A percentile compares a stretch with the other conserved stretches of the same genome.
Conservation (phyloP, 2,797 vertebrate genomes). For the Enteromius argenteus region DNA sequence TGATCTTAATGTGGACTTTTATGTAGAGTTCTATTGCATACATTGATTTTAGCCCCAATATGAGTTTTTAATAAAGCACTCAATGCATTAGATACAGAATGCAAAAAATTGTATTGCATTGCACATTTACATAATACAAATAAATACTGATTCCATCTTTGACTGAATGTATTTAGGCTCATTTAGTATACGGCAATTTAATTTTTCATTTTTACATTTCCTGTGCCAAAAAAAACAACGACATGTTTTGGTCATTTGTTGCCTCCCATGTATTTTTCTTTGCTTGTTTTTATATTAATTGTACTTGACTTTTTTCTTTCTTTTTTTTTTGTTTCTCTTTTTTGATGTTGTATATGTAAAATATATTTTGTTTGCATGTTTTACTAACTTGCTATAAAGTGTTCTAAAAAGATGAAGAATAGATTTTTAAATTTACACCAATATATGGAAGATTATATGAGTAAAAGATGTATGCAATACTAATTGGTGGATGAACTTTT, state of each 20-base stretch:
- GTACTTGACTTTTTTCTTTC: slow-evolving; percentile 67
- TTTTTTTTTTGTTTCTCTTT: slow-evolving; percentile 67
- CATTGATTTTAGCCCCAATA: slow-evolving; percentile 20
- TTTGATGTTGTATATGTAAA: slow-evolving; percentile 73
- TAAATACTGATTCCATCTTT: slow-evolving; percentile 46
- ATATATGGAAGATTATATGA: slow-evolving; percentile 54
- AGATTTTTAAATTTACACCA: slow-evolving; percentile 61
- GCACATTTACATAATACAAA: slow-evolving; percentile 46
- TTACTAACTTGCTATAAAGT: slow-evolving; percentile 71
- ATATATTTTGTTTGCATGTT: slow-evolving; percentile 77
- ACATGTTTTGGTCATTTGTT: slow-evolving; percentile 57
- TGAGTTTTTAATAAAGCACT: background rate
- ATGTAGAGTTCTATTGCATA: background rate
- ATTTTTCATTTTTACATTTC: slow-evolving; percentile 60
- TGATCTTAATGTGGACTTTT: slow-evolving; percentile 14
- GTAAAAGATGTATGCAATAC: slow-evolving; percentile 68
- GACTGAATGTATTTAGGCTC: slow-evolving; percentile 45
- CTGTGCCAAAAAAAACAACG: slow-evolving; percentile 58
- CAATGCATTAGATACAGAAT: slow-evolving; percentile 34
- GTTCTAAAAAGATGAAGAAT: slow-evolving; percentile 68
- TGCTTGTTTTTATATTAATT: slow-evolving; percentile 57
- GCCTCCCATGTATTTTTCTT: slow-evolving; percentile 61
- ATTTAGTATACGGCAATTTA: background rate
- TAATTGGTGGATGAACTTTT: slow-evolving; percentile 66
- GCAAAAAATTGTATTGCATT: slow-evolving; percentile 37